Evolutionary conservation across 2,888 invertebrate genomes (phyloP), one percentile per base, ranked within the genome.

Genomic region (Hydrotaea diabolus): DNA sequence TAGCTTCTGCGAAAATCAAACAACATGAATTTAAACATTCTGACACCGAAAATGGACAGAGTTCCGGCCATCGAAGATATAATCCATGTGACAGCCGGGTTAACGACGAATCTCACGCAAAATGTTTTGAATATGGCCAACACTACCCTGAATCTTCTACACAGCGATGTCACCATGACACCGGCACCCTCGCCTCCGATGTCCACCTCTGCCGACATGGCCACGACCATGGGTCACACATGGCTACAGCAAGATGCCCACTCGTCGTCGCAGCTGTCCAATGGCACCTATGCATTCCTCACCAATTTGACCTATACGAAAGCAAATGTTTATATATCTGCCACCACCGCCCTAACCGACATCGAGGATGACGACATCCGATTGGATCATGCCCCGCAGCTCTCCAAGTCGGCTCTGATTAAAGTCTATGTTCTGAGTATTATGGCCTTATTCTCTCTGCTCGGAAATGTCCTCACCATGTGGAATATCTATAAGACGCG

Each of bases 381-480:
- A 5, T 90, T 94, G 81, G 94, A 94, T 59, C 96, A 95, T 88
- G 96, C 96, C 0, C 97, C 97, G 0, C 92, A 93, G 74, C 92
- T 96, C 36, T 95, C 95, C 7, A 93, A 93, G 72, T 94, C 94
- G 15, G 94, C 95, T 0, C 91, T 95, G 85, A 93, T 95, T 19
- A 95, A 95, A 89, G 95, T 95, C 0, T 94, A 95, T 83, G 94
- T 97, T 0, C 92, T 96, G 13, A 93, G 94, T 0, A 93, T 94
- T 9, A 95, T 97, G 94, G 96, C 96, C 0, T 88, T 95, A 0
- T 91, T 96, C 80, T 96, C 96, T 0, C 93, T 97, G 26, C 90
- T 96, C 69, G 96, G 96, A 19, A 97, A 97, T 91, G 92, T 95
- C 26, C 95, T 96, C 3, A 97, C 97, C 0, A 95, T 97, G 88